phyloP scores from a whole-genome alignment of 2,888 invertebrate species.

The Leuctra nigra region DNA sequence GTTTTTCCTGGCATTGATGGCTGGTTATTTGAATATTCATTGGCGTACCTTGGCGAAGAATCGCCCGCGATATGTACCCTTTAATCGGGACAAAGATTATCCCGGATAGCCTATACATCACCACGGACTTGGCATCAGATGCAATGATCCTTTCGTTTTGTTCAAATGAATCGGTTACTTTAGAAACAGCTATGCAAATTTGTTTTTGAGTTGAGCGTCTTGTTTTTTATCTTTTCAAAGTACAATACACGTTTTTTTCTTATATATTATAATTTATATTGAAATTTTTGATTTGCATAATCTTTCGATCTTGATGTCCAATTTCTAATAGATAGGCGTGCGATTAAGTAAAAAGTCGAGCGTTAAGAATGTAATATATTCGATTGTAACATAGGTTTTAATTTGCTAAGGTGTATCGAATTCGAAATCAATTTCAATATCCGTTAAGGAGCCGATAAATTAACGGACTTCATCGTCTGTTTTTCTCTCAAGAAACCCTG shows the following conservation, averaged over 20 bases:
- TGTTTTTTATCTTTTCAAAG: not conserved
- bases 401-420: no score
- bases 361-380: not conserved
- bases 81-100: not conserved
- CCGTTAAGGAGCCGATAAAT: no score
- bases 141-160: not conserved
- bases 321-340: not conserved
- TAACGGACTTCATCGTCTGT: no score
- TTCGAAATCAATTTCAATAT: no score
- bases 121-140: not conserved
- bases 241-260: not conserved
- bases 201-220: not conserved
- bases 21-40: not conserved
- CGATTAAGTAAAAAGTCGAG: not conserved
- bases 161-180: not conserved
- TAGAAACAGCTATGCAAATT: constrained; percentile 4
- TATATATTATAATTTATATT: not conserved
- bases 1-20: not conserved
- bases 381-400: not conserved
- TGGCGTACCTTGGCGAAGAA: not conserved
- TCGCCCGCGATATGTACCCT: not conserved
- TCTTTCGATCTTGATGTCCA: not conserved
- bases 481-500: no score
- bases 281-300: constrained; percentile 5
- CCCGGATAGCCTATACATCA: not conserved